Conservation (phyloP, 2,113 vertebrate genomes). For the Nothobranchius furzeri region DNA sequence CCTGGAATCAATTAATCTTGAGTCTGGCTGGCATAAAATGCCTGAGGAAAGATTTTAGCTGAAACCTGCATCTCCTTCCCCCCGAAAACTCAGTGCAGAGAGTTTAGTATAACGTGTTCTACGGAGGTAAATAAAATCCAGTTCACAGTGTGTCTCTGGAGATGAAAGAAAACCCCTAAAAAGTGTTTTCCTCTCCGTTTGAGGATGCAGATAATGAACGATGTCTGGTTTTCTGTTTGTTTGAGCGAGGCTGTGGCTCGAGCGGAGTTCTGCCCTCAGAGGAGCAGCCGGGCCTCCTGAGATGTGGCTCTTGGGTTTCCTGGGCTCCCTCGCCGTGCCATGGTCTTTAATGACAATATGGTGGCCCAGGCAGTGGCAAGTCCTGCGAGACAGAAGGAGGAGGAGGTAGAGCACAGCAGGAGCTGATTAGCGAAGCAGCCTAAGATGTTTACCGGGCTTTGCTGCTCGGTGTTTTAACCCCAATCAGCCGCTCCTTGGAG, state of each 20-base stretch:
- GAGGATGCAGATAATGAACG: slow-evolving; percentile 49
- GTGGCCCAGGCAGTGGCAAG: slow-evolving; percentile 67
- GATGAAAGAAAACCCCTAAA: slow-evolving; percentile 35
- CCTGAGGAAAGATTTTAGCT: slow-evolving; percentile 62
- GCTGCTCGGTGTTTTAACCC: slow-evolving; percentile 53
- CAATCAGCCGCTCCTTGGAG: slow-evolving; percentile 42
- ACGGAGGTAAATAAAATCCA: slow-evolving; percentile 54
- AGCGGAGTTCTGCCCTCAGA: slow-evolving; percentile 59
- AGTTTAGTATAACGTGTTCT: slow-evolving; percentile 51
- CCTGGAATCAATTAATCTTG: slow-evolving; percentile 71
- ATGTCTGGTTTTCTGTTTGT: slow-evolving; percentile 56
- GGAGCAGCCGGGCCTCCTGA: slow-evolving; percentile 61
- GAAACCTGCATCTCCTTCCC: slow-evolving; percentile 49
- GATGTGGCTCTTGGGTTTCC: slow-evolving; percentile 68
- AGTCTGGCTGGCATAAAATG: slow-evolving; percentile 56
- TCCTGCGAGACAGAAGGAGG: slow-evolving; percentile 47
- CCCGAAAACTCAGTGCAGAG: slow-evolving; percentile 37
- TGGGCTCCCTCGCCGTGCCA: slow-evolving; percentile 61
- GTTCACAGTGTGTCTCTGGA: slow-evolving; percentile 34
- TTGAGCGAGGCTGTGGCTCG: slow-evolving; percentile 56
- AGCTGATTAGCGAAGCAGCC: slow-evolving; percentile 65
- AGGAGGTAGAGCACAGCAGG: slow-evolving; percentile 23
- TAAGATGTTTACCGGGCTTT: slow-evolving; percentile 73
- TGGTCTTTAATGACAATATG: slow-evolving; percentile 82
- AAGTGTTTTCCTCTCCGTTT: slow-evolving; percentile 28